Conservation (phyloP, 2,888 invertebrate genomes). For the Apomyelois bistriatella region DNA sequence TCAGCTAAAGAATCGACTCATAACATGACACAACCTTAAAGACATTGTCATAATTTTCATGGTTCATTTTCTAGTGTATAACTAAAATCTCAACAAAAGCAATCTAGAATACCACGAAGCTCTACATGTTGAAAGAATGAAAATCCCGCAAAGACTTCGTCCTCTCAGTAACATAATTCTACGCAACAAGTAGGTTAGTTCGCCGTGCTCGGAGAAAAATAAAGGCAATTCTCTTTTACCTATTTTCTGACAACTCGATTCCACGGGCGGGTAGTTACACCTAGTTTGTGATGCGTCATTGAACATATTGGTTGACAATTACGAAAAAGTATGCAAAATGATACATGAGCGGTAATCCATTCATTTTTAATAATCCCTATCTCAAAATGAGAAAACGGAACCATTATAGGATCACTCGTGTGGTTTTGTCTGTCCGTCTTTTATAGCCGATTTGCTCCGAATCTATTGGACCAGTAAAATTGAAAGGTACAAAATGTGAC, state of each 20-base stretch:
- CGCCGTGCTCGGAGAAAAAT: slow-evolving; percentile 38
- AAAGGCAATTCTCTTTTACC: slow-evolving; percentile 31
- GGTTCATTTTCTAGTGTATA: background rate
- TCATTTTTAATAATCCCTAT: no score
- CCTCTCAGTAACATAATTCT: slow-evolving; percentile 4
- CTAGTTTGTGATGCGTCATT: background rate
- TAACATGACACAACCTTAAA: no score
- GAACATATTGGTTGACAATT: background rate
- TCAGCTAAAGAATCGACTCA: no score
- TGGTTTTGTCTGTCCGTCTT: no score
- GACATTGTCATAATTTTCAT: background rate
- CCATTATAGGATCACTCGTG: no score
- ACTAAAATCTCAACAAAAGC: background rate
- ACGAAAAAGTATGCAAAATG: no score
- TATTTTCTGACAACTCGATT: slow-evolving; percentile 4
- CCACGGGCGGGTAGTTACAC: background rate
- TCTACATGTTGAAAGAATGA: slow-evolving; percentile 3
- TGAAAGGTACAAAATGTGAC: no score
- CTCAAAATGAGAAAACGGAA: no score
- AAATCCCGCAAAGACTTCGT: slow-evolving; percentile 8
- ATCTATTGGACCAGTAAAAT: no score
- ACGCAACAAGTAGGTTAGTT: slow-evolving; percentile 33
- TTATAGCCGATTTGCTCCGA: no score
- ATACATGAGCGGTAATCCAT: no score
- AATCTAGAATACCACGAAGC: background rate